A percentile compares a stretch with the other conserved stretches of the same genome.
These are phyloP conservation scores for Passerculus sandwichensis DNA, from an alignment of 2,797 vertebrate genomes.

Conservation along the genomic window DNA sequence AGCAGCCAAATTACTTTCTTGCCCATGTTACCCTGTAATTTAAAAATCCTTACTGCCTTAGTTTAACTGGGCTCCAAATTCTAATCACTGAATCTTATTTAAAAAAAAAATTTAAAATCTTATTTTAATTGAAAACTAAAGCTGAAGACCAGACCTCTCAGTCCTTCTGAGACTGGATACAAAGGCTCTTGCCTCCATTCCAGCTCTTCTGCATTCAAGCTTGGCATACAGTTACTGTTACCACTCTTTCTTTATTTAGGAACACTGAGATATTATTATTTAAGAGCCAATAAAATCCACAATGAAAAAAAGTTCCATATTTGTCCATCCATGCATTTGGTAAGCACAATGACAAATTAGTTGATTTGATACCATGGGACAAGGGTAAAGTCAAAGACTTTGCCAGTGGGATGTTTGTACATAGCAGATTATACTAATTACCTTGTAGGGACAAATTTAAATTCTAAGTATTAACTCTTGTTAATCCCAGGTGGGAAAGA, in stretches of 20 bases:
- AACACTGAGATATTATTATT: not conserved
- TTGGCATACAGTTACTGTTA: not conserved
- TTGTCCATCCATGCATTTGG: slow-evolving; percentile 58
- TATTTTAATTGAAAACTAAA: not conserved
- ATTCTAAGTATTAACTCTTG: slow-evolving; percentile 57
- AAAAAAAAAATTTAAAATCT: not conserved
- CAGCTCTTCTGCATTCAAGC: not conserved
- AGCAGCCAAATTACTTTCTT: not conserved
- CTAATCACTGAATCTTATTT: not conserved
- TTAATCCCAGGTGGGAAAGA: slow-evolving; percentile 27
- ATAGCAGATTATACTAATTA: slow-evolving; percentile 66
- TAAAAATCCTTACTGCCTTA: not conserved
- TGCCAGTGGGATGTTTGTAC: slow-evolving; percentile 47
- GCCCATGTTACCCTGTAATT: not conserved
- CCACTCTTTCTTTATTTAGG: not conserved
- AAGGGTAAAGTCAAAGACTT: slow-evolving; percentile 53
- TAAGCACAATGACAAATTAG: slow-evolving; percentile 45
- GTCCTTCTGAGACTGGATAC: not conserved
- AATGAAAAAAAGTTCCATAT: slow-evolving; percentile 28
- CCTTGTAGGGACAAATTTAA: slow-evolving; percentile 47
- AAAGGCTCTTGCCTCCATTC: not conserved
- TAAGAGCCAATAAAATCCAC: slow-evolving; percentile 45
- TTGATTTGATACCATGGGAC: slow-evolving; percentile 56
- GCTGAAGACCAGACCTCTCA: not conserved
- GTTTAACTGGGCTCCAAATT: not conserved